phyloP scores from a whole-genome alignment of 2,797 vertebrate species.

The Coregonus sp. region DNA sequence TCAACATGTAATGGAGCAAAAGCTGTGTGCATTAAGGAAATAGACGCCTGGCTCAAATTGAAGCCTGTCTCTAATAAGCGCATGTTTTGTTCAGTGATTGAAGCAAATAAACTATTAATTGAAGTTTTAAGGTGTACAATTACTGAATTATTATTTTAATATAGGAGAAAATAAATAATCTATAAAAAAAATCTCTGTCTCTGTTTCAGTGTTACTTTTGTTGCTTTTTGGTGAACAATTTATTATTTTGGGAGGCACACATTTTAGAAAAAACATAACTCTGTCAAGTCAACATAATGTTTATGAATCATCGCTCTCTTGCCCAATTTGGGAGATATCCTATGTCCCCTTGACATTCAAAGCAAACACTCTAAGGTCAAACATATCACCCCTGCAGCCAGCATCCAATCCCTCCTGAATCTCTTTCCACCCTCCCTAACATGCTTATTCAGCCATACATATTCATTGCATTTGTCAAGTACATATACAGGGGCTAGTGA shows the following conservation, averaged over 20 bases:
- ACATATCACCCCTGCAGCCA: constrained; percentile 50
- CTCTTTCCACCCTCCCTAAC: constrained; percentile 36
- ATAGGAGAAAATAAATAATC: too few relatives aligned
- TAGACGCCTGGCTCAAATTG: too few relatives aligned
- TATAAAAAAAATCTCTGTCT: neutral
- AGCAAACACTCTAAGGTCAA: constrained; percentile 59
- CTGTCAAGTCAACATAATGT: neutral
- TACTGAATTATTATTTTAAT: too few relatives aligned
- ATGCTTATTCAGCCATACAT: constrained; percentile 59
- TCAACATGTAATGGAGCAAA: too few relatives aligned
- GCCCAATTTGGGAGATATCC: constrained; percentile 2
- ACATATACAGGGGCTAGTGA: constrained; percentile 34
- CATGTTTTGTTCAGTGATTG: too few relatives aligned
- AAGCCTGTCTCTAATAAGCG: too few relatives aligned
- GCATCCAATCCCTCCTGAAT: neutral
- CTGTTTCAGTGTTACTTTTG: neutral
- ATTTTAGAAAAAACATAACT: neutral
- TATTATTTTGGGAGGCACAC: neutral
- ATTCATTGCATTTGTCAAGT: constrained; percentile 67
- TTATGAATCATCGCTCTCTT: neutral
- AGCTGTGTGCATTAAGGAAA: too few relatives aligned
- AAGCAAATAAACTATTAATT: too few relatives aligned
- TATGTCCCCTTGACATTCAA: constrained; percentile 28
- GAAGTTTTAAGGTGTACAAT: too few relatives aligned
- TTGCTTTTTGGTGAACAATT: neutral